Evolutionary conservation across 2,113 vertebrate genomes (phyloP).

Genomic region (Colaptes auratus): DNA sequence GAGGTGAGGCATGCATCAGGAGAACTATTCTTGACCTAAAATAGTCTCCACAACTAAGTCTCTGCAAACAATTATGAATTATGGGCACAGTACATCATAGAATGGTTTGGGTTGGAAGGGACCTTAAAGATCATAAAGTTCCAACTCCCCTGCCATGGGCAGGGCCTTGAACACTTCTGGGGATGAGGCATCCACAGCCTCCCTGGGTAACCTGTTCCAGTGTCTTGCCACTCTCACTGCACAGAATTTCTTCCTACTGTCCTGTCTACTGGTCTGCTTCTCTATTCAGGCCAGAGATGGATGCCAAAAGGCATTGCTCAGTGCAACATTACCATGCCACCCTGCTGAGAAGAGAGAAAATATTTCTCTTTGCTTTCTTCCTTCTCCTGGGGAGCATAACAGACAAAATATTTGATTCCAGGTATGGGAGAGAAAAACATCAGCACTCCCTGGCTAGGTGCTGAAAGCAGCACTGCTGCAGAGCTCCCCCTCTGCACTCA

Average conservation of each 20-base stretch:
- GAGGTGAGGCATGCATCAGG: too few relatives aligned
- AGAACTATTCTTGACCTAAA: not conserved
- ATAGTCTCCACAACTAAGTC: not conserved
- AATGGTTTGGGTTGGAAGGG: too few relatives aligned
- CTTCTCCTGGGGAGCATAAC: not conserved
- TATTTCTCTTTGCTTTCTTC: not conserved
- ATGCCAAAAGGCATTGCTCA: too few relatives aligned
- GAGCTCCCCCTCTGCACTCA: rapidly evolving
- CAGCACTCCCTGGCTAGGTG: rapidly evolving
- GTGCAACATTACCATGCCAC: not conserved
- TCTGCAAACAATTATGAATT: not conserved
- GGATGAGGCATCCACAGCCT: too few relatives aligned
- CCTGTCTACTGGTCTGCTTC: too few relatives aligned
- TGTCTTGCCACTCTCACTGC: too few relatives aligned
- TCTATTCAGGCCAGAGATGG: not conserved
- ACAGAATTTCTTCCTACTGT: too few relatives aligned
- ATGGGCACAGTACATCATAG: not conserved
- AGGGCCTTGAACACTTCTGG: too few relatives aligned
- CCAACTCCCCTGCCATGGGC: too few relatives aligned
- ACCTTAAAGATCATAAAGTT: too few relatives aligned
- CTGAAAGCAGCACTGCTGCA: rapidly evolving
- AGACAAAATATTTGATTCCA: not conserved
- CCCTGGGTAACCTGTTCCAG: too few relatives aligned
- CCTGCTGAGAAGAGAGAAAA: not conserved
- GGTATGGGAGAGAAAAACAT: not conserved